Evolutionary conservation across 2,797 vertebrate species (phyloP).

Genomic region (Halcyon chelicuti): DNA sequence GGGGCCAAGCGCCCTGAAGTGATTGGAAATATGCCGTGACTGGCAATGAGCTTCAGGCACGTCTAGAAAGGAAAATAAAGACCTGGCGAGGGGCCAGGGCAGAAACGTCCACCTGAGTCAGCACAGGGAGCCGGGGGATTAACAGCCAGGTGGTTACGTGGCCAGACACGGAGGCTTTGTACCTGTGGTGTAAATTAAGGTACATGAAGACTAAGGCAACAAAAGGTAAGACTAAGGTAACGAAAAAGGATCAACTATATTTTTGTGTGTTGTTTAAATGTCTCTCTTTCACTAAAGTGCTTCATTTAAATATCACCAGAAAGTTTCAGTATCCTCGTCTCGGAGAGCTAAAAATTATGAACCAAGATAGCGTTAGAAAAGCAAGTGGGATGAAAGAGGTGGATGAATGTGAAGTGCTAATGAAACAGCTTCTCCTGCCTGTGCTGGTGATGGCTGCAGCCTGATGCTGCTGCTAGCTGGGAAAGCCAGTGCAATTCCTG

Average conservation of each 20-base stretch:
- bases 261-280: background rate
- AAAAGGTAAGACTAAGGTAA: too few relatives aligned
- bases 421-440: background rate
- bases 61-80: background rate
- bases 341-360: background rate
- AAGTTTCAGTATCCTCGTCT: background rate
- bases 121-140: background rate
- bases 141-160: accelerated
- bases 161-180: background rate
- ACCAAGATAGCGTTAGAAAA: background rate
- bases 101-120: background rate
- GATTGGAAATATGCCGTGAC: background rate
- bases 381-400: background rate
- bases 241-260: background rate
- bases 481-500: background rate
- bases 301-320: background rate
- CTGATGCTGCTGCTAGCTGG: background rate
- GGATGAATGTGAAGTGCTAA: background rate
- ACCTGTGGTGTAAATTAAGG: background rate
- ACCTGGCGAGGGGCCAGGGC: background rate
- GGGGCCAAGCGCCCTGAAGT: background rate
- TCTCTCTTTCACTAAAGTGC: background rate
- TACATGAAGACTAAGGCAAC: background rate
- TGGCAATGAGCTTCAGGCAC: background rate
- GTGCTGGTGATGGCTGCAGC: background rate